Percentiles rank a stretch among this genome's conserved stretches.
Evolutionary conservation across 2,888 invertebrate species (phyloP).

Genomic region (Cheilosia impressa): DNA sequence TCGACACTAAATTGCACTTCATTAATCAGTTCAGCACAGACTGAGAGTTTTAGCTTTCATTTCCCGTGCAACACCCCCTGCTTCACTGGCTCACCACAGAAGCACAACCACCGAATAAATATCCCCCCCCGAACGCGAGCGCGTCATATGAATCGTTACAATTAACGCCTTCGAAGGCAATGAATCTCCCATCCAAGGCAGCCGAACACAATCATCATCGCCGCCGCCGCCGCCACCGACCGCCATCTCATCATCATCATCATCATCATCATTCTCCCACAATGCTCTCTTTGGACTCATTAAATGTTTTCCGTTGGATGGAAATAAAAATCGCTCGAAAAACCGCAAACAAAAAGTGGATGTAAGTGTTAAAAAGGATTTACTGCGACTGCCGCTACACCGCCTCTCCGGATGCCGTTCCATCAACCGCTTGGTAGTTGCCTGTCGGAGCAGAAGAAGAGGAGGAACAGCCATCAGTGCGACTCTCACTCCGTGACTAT

Average conservation of each 20-base stretch:
- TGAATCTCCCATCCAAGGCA: constrained; percentile 66
- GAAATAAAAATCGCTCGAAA: constrained; percentile 61
- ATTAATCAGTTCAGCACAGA: constrained; percentile 65
- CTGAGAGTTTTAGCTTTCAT: constrained; percentile 50
- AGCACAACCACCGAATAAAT: constrained; percentile 60
- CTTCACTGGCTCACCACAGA: constrained; percentile 19
- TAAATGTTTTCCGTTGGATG: constrained; percentile 68
- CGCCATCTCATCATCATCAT: not conserved
- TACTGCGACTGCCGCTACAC: not conserved
- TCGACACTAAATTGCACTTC: constrained; percentile 66
- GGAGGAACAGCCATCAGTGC: constrained; percentile 38
- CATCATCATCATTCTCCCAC: constrained; percentile 61
- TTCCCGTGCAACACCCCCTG: not conserved
- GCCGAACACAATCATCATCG: constrained; percentile 36
- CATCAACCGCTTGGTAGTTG: not conserved
- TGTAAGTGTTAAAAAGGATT: constrained; percentile 60
- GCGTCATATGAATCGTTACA: constrained; percentile 70
- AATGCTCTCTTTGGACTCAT: constrained; percentile 70
- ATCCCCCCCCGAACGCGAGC: not conserved
- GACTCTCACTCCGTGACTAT: constrained; percentile 34
- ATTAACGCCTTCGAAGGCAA: constrained; percentile 72
- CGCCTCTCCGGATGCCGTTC: not conserved
- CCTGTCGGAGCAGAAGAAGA: not conserved
- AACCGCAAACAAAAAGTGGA: constrained; percentile 60
- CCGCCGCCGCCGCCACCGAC: constrained; percentile 4